A percentile compares a stretch with the other conserved stretches of the same genome.
Conservation (phyloP, 2,888 invertebrate genomes). For the Plagodis dolabraria region DNA sequence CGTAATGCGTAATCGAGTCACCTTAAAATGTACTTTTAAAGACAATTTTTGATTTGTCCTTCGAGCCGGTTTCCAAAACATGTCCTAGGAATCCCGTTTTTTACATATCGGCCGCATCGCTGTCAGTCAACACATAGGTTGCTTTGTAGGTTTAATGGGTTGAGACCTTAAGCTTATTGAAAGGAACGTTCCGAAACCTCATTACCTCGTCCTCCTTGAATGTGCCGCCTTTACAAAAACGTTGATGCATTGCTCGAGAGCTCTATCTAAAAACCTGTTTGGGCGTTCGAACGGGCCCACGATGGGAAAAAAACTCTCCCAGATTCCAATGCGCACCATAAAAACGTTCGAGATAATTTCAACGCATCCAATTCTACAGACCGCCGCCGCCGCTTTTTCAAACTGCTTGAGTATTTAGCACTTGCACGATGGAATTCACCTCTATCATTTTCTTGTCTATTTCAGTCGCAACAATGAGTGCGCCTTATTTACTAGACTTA, state of each 20-base stretch:
- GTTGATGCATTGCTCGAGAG: slow-evolving; percentile 80
- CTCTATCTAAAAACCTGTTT: slow-evolving; percentile 84
- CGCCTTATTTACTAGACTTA: not conserved
- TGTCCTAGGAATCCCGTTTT: slow-evolving; percentile 1
- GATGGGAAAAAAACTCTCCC: slow-evolving; percentile 77
- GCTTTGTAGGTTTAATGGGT: slow-evolving; percentile 10
- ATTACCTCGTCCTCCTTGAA: slow-evolving; percentile 75
- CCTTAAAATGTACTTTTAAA: too few relatives aligned
- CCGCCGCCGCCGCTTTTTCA: slow-evolving; percentile 58
- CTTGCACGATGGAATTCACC: slow-evolving; percentile 57
- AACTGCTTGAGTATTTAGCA: slow-evolving; percentile 69
- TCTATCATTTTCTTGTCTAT: slow-evolving; percentile 42
- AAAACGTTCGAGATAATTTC: slow-evolving; percentile 82
- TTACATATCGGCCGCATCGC: not conserved
- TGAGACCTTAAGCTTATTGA: slow-evolving; percentile 57
- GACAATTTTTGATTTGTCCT: too few relatives aligned
- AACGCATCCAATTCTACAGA: slow-evolving; percentile 67
- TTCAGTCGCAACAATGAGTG: slow-evolving; percentile 21
- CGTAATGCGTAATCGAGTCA: too few relatives aligned
- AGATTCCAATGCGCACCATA: slow-evolving; percentile 83
- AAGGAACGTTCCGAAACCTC: slow-evolving; percentile 69
- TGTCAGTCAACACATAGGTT: slow-evolving; percentile 14
- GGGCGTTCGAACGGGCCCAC: slow-evolving; percentile 72
- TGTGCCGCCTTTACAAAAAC: slow-evolving; percentile 80
- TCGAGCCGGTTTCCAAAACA: too few relatives aligned